Evolutionary conservation across 2,888 invertebrate species (phyloP).

Genomic region (Andrena praecox): DNA sequence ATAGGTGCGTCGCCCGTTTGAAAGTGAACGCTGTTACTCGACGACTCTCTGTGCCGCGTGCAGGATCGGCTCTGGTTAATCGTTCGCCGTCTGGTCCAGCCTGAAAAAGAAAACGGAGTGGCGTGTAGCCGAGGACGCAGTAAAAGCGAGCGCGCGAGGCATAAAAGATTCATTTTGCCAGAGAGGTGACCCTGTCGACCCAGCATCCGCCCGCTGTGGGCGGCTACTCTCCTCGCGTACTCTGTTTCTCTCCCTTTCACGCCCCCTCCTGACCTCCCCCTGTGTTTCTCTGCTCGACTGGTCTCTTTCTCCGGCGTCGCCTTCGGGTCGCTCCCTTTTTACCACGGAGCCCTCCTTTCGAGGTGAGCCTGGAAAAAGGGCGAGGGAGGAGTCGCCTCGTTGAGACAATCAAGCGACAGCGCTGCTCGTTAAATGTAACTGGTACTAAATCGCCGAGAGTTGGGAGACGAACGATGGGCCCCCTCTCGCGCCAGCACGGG

Average conservation of each 20-base stretch:
- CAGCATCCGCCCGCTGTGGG: constrained; percentile 76
- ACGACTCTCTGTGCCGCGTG: constrained; percentile 18
- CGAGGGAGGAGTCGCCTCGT: constrained; percentile 64
- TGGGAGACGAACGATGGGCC: constrained; percentile 58
- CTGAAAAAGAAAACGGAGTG: constrained; percentile 40
- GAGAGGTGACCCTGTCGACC: constrained; percentile 76
- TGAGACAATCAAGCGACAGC: constrained; percentile 72
- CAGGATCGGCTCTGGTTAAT: constrained; percentile 37
- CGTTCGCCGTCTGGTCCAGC: constrained; percentile 22
- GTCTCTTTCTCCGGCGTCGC: constrained; percentile 21
- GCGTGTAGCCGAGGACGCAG: constrained; percentile 49
- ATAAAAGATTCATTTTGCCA: constrained; percentile 74
- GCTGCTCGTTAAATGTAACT: constrained; percentile 72
- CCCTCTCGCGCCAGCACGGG: no score
- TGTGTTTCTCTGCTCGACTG: constrained; percentile 10
- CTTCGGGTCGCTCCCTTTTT: constrained; percentile 50
- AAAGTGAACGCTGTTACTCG: constrained; percentile 21
- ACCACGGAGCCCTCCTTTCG: constrained; percentile 41
- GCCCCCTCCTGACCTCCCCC: not conserved
- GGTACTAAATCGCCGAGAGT: constrained; percentile 77
- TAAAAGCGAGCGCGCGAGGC: constrained; percentile 64
- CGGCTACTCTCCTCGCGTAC: constrained; percentile 45
- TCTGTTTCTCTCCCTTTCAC: constrained; percentile 27
- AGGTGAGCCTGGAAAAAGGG: constrained; percentile 48
- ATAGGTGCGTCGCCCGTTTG: constrained; percentile 9